A percentile compares a stretch with the other conserved stretches of the same genome.
These are phyloP conservation scores for Petromus typicus DNA, from an alignment of 2,113 vertebrate species.

Conservation along the genomic window DNA sequence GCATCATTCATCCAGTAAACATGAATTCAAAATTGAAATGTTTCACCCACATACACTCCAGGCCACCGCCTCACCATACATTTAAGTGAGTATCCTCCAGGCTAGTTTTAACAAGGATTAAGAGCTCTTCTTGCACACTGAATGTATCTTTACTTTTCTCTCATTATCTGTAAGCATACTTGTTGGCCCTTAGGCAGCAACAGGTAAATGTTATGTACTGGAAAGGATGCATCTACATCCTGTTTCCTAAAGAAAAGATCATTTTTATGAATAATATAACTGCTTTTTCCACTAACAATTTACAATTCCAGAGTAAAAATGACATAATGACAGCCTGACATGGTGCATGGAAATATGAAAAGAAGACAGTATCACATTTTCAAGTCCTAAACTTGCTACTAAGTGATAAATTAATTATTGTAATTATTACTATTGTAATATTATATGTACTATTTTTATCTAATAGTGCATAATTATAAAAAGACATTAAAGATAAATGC, in stretches of 20 bases:
- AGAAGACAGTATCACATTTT: neutral
- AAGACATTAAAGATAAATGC: neutral
- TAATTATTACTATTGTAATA: no score
- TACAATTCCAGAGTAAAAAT: neutral
- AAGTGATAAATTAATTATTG: neutral
- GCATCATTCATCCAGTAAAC: neutral
- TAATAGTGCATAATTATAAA: neutral
- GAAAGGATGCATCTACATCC: conserved; percentile 3
- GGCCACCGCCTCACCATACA: neutral
- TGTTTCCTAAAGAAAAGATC: neutral
- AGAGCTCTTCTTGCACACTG: neutral
- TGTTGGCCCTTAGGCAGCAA: neutral
- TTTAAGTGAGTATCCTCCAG: neutral
- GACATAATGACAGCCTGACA: neutral
- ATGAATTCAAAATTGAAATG: neutral
- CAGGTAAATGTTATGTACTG: neutral
- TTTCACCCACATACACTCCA: neutral
- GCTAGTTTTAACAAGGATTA: neutral
- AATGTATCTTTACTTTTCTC: neutral
- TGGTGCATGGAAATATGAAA: neutral
- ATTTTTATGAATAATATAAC: neutral
- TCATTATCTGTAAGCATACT: neutral
- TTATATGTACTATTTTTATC: neutral
- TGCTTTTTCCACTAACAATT: neutral
- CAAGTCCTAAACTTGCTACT: neutral